Conservation (phyloP, 1,140 invertebrate species). For the Cotesia glomerata region DNA sequence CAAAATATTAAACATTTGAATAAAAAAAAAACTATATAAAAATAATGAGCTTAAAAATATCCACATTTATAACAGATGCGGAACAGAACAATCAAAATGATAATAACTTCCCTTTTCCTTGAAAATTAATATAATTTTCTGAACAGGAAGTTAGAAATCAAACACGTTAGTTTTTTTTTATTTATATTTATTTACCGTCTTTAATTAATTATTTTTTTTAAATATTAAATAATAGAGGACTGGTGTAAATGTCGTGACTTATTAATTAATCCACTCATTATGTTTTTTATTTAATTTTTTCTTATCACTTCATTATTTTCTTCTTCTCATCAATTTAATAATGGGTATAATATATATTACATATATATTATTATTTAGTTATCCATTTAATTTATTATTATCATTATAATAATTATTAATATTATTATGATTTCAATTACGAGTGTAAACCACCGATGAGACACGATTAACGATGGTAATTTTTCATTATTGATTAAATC, state of each 20-base stretch:
- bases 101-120: too few species aligned
- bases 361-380: conserved; percentile 57
- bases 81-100: too few species aligned
- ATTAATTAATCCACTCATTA: too few species aligned
- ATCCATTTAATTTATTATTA: conserved; percentile 53
- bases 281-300: too few species aligned
- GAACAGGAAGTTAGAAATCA: background rate
- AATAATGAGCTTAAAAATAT: too few species aligned
- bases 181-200: background rate
- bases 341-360: conserved; percentile 55
- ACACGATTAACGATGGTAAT: too few species aligned
- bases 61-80: too few species aligned
- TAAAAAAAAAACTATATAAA: too few species aligned
- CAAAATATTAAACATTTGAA: too few species aligned
- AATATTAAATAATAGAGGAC: conserved; percentile 61
- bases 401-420: conserved; percentile 40
- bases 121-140: too few species aligned
- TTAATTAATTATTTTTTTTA: conserved; percentile 36
- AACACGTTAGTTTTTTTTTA: background rate
- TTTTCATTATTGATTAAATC: too few species aligned
- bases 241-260: conserved; percentile 43
- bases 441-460: too few species aligned
- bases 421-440: conserved; percentile 11
- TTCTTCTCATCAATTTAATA: conserved; percentile 41
- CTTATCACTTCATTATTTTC: conserved; percentile 48